Evolutionary conservation across 1,140 invertebrate genomes (phyloP), one percentile per base, ranked within the genome.

Genomic region (Anthonomus grandis): DNA sequence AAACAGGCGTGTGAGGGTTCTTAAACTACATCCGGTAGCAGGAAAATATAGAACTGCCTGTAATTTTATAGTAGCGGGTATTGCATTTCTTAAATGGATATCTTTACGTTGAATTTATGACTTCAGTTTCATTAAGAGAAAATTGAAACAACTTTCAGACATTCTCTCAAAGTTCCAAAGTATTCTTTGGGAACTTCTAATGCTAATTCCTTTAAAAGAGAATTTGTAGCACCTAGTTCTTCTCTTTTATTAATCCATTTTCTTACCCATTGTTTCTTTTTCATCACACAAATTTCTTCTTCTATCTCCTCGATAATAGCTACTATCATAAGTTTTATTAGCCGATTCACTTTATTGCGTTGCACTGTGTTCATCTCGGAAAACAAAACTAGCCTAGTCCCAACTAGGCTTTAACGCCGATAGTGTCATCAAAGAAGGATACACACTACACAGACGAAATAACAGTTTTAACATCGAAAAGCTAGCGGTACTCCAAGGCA

Each of bases 201-300:
- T 55, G 51, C n/a, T n/a, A n/a, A n/a, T n/a, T n/a, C n/a, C n/a
- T n/a, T n/a, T n/a, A n/a, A n/a, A n/a, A n/a, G n/a, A 38, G 37
- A 57, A 47, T 59, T 57, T n/a, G 57, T 57, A 46, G 57, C 52
- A 47, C 57, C 57, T 56, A 59, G 21, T 46, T 27, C 24, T 46
- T 59, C 50, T 57, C 57, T 59, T 57, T 52, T 47, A 56, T 46
- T n/a, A n/a, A n/a, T n/a, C n/a, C n/a, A n/a, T n/a, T n/a, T n/a
- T n/a, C n/a, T n/a, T n/a, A n/a, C n/a, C 36, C 38, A 59, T 59
- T 36, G 51, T 37, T 36, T 17, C 15, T 39, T n/a, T 22, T 41
- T 51, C 10, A 38, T 39, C 36, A 17, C 13, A 21, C 9, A 36
- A 6, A 46, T 25, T 31, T 46, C 21, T 25, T 46, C 15, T 24